Percentiles rank a stretch among this genome's conserved stretches.
Evolutionary conservation across 1,140 invertebrate genomes (phyloP).

Genomic region (Hyles vespertilio): DNA sequence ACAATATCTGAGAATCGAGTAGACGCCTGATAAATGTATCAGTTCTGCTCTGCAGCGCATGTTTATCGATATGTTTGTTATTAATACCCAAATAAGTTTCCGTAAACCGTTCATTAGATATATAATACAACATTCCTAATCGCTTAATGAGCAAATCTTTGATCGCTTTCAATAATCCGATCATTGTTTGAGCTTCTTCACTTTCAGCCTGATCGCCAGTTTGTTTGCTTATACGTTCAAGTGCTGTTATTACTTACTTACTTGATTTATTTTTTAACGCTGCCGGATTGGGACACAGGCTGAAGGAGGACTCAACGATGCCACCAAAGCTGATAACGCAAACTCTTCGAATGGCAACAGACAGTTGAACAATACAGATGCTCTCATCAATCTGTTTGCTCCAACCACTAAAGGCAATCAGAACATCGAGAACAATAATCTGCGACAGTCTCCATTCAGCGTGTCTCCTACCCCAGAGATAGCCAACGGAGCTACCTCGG

Average conservation of each 20-base stretch:
- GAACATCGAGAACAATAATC: slow-evolving; percentile 53
- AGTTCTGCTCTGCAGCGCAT: too few relatives aligned
- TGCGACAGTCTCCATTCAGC: slow-evolving; percentile 31
- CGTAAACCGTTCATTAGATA: too few relatives aligned
- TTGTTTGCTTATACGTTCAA: neutral
- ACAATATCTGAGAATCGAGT: too few relatives aligned
- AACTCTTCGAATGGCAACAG: slow-evolving; percentile 43
- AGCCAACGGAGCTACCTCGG: slow-evolving; percentile 30
- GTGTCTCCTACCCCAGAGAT: slow-evolving; percentile 21
- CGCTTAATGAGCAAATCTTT: slow-evolving; percentile 1
- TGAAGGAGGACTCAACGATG: slow-evolving; percentile 12
- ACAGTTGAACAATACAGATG: slow-evolving; percentile 36
- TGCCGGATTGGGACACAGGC: slow-evolving; percentile 29
- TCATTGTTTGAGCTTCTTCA: neutral
- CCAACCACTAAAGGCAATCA: slow-evolving; percentile 36
- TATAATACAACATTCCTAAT: neutral
- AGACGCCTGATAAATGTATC: too few relatives aligned
- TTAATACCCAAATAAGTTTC: too few relatives aligned
- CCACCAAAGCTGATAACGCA: slow-evolving; percentile 21
- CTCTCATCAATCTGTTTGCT: slow-evolving; percentile 47
- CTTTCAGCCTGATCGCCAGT: neutral
- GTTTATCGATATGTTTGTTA: too few relatives aligned
- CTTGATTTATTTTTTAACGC: slow-evolving; percentile 28
- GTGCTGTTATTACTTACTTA: neutral
- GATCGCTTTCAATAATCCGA: neutral